phyloP scores from a whole-genome alignment of 2,797 vertebrate species.

The Buphagus erythrorhynchus region DNA sequence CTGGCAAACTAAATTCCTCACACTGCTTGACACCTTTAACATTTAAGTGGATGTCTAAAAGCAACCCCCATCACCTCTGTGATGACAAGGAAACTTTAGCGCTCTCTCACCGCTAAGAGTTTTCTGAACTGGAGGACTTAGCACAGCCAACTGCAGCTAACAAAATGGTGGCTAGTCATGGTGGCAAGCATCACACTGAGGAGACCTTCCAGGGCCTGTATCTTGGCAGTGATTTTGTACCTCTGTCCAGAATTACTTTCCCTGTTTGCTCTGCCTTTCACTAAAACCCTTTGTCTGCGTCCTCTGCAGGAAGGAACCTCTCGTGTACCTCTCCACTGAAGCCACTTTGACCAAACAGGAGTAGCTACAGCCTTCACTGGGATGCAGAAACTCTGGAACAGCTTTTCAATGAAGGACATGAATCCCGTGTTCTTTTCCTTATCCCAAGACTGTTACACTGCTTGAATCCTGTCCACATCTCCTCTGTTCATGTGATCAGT shows the following conservation, averaged over 20 bases:
- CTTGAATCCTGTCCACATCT: background rate
- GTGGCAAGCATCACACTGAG: background rate
- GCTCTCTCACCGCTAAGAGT: background rate
- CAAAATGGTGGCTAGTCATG: background rate
- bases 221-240: background rate
- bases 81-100: background rate
- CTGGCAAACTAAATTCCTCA: background rate
- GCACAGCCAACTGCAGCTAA: background rate
- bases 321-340: background rate
- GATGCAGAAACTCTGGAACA: background rate
- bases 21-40: background rate
- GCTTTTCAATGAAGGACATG: background rate
- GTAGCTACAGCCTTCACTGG: background rate
- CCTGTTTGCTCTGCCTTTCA: background rate
- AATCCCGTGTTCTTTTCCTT: background rate
- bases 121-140: background rate
- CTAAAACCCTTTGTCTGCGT: background rate
- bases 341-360: accelerated
- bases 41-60: background rate
- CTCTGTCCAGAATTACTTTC: background rate
- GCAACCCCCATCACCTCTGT: background rate
- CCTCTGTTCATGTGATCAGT: background rate
- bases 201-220: background rate
- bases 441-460: background rate
- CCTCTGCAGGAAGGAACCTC: background rate